Evolutionary conservation across 2,797 vertebrate genomes (phyloP).

Genomic region (Balearica regulorum): DNA sequence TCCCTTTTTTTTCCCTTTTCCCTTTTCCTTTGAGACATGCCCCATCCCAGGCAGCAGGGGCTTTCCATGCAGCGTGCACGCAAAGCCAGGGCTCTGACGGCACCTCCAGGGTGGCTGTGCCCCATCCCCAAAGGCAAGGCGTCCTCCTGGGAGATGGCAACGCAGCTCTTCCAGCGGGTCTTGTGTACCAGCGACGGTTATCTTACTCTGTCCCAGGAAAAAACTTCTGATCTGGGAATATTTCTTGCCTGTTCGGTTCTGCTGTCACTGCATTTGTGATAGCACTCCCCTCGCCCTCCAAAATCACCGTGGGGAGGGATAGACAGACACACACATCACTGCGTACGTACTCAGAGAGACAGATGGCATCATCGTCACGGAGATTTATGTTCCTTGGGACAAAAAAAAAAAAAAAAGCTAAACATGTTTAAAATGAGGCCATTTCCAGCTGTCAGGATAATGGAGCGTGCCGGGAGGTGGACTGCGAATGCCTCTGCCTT

Average conservation of each 20-base stretch:
- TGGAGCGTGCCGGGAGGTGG: background rate
- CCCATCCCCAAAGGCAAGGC: background rate
- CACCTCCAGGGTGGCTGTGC: rapidly evolving
- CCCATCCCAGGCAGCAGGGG: background rate
- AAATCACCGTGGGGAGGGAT: background rate
- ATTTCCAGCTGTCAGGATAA: background rate
- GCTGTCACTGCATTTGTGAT: background rate
- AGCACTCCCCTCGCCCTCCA: background rate
- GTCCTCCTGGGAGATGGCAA: background rate
- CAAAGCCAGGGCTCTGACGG: background rate
- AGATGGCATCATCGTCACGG: background rate
- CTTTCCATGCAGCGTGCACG: rapidly evolving
- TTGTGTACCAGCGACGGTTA: rapidly evolving
- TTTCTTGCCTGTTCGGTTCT: background rate
- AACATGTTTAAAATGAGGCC: background rate
- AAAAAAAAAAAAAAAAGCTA: background rate
- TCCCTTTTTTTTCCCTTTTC: background rate
- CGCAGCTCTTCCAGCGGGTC: rapidly evolving
- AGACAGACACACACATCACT: background rate
- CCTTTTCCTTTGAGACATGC: too few species aligned
- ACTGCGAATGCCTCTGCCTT: background rate
- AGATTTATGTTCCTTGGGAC: background rate
- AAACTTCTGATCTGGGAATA: background rate
- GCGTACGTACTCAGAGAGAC: background rate
- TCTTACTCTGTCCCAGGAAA: background rate